A percentile compares a stretch with the other conserved stretches of the same genome.
phyloP scores from a whole-genome alignment of 2,797 vertebrate species.

The Cichlasoma orientale region DNA sequence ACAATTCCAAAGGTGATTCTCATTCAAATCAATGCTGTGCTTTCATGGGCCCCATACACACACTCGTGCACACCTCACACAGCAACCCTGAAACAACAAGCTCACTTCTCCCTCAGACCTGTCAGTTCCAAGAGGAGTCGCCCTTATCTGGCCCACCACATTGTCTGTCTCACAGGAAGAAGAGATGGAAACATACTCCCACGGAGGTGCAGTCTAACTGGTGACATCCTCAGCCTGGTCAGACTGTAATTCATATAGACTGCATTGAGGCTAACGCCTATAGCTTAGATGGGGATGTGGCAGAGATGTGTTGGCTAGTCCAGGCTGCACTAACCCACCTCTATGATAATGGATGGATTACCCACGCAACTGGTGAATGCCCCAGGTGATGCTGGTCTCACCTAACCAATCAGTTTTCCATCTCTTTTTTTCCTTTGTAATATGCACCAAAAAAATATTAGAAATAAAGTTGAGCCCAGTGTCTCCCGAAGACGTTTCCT shows the following conservation, averaged over 20 bases:
- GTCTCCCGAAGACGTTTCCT: slow-evolving; percentile 33
- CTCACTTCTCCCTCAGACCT: too few relatives aligned
- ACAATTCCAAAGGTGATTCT: too few relatives aligned
- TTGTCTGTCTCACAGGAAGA: not conserved
- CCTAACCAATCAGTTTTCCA: not conserved
- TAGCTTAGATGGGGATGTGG: not conserved
- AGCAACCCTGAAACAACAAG: not conserved
- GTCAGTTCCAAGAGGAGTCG: not conserved
- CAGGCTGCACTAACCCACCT: not conserved
- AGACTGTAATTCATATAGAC: too few relatives aligned
- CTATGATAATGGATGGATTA: not conserved
- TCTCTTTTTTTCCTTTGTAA: not conserved
- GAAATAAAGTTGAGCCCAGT: not conserved
- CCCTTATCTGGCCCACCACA: not conserved
- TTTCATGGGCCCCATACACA: not conserved
- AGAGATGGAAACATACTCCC: too few relatives aligned
- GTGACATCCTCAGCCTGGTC: not conserved
- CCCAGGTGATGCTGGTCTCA: not conserved
- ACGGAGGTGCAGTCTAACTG: not conserved
- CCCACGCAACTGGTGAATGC: not conserved
- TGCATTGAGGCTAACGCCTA: too few relatives aligned
- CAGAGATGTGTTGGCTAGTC: not conserved
- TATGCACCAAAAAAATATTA: not conserved
- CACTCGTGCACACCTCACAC: not conserved
- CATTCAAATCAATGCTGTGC: too few relatives aligned